Evolutionary conservation across 2,888 invertebrate species (phyloP).

Genomic region (Tetanocera ferruginea): DNA sequence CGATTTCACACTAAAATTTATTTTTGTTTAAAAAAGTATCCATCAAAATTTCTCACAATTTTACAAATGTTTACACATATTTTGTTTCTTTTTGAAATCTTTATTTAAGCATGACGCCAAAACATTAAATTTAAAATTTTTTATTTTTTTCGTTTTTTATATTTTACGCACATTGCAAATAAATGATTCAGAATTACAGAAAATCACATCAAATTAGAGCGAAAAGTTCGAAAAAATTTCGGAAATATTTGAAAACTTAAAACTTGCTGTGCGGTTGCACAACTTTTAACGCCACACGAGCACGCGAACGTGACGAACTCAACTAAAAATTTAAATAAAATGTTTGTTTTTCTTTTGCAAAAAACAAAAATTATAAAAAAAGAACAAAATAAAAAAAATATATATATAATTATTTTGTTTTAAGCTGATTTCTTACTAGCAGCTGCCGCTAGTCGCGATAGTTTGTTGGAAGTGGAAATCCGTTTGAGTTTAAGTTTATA

Average conservation of each 20-base stretch:
- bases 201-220: not conserved
- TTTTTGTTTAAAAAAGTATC: too few relatives aligned
- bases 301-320: slow-evolving; percentile 29
- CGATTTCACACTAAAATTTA: too few relatives aligned
- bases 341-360: not conserved
- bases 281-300: not conserved
- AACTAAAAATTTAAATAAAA: not conserved
- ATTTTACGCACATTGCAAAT: not conserved
- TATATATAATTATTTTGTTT: not conserved
- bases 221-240: not conserved
- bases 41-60: too few relatives aligned
- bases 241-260: not conserved
- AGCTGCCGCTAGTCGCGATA: not conserved
- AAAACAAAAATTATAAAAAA: slow-evolving; percentile 7
- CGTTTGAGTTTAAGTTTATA: not conserved
- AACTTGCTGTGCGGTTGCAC: not conserved
- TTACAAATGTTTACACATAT: not conserved
- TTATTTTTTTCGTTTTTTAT: not conserved
- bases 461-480: not conserved
- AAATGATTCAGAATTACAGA: too few relatives aligned
- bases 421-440: slow-evolving; percentile 5
- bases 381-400: not conserved
- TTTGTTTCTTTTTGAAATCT: not conserved
- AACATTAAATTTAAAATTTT: not conserved
- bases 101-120: not conserved